Conservation (phyloP, 1,140 invertebrate genomes). For the Paraescarpia echinospica region DNA sequence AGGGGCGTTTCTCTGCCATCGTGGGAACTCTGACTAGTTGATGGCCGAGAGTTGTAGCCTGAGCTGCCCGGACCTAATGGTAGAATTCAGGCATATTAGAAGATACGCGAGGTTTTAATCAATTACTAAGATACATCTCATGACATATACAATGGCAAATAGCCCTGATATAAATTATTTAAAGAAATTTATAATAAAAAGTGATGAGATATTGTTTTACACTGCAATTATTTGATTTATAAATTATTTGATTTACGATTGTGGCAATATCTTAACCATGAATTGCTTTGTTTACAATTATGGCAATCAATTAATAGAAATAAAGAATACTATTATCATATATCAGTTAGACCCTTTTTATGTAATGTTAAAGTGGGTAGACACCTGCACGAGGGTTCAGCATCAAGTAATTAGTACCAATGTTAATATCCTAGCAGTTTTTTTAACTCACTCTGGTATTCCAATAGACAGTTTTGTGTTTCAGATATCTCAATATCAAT, state of each 20-base stretch:
- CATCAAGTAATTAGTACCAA: too few relatives aligned
- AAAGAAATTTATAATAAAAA: background rate
- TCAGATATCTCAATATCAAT: too few relatives aligned
- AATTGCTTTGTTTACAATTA: too few relatives aligned
- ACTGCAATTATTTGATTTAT: background rate
- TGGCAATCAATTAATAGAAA: too few relatives aligned
- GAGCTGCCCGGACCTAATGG: background rate
- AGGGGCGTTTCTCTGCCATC: constrained; percentile 49
- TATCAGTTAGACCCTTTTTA: background rate
- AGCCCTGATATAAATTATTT: background rate
- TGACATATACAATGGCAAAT: background rate
- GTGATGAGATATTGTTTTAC: background rate
- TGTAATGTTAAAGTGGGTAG: background rate
- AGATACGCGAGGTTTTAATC: background rate
- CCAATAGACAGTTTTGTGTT: too few relatives aligned
- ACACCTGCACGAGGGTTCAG: too few relatives aligned
- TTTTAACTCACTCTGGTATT: too few relatives aligned
- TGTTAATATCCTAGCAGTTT: too few relatives aligned
- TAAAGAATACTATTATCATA: background rate
- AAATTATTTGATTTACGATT: too few relatives aligned
- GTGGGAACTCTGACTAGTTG: background rate
- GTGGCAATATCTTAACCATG: too few relatives aligned
- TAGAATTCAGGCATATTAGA: background rate
- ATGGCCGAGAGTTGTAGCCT: background rate
- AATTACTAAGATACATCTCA: background rate